Base-by-base conservation (phyloP, 2,797 vertebrate species). In the Sus cebifrons region DNA sequence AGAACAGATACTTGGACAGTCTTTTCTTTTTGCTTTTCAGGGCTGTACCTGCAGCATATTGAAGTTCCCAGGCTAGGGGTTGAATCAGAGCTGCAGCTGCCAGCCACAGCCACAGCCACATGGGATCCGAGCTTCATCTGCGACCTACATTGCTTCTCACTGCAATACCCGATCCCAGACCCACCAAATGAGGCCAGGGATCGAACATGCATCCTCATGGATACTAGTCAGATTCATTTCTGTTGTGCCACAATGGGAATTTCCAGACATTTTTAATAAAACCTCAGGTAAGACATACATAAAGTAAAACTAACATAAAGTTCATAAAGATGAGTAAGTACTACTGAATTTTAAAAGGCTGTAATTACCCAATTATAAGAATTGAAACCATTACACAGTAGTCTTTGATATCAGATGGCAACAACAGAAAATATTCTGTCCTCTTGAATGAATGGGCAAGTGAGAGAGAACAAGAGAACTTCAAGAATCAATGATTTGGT, bases 231-330 rank as follows among this genome's bases (percentile, higher is more conserved):
- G 44, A 49, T 49, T 49, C 9, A 49, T 49, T 49, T 49, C 44
- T 10, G 9, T 10, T 49, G 44, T 49, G 44, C 44, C 44, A 49
- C 44, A 49, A 49, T 49, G 44, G 44, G 44, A 49, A 49, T 10
- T 10, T 49, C 44, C 44, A 49, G 6, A 67, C 18, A 75, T 89
- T 90, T 75, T 77, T 83, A 77, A 82, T 88, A 86, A 74, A 89
- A 86, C 75, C 44, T n/a, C 25, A 86, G 27, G 58, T 64, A 40
- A 95, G 14, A 64, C 44, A 89, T 73, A 91, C 88, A 91, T 52
- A 65, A 95, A 84, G 36, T 89, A 70, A 89, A 56, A 85, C 44
- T 89, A 97, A 86, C 44, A 68, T 10, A 83, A 83, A 94, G 64
- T 86, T 40, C 18, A 44, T 73, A 65, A 95, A 70, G n/a, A 79